Evolutionary conservation across 2,113 vertebrate species (phyloP).

Genomic region (Burhinus oedicnemus): DNA sequence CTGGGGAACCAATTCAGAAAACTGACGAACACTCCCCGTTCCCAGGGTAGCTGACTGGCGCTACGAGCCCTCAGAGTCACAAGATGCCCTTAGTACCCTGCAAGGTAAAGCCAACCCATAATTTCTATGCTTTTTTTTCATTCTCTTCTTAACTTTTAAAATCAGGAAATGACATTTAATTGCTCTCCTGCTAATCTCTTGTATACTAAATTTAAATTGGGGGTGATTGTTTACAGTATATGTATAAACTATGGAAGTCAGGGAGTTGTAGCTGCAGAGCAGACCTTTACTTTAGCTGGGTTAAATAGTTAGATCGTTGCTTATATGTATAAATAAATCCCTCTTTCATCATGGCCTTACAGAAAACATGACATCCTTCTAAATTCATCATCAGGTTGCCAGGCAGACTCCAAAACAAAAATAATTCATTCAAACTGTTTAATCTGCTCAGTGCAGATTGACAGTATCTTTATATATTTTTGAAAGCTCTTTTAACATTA

Average conservation of each 20-base stretch:
- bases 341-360: neutral
- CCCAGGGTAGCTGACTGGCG: neutral
- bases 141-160: neutral
- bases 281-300: neutral
- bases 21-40: neutral
- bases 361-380: conserved; percentile 65
- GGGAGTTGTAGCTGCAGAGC: neutral
- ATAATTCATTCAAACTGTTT: conserved; percentile 77
- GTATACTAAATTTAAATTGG: neutral
- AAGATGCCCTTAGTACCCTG: neutral
- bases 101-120: neutral
- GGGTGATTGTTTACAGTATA: neutral
- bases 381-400: conserved; percentile 70
- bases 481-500: conserved; percentile 81
- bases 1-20: neutral
- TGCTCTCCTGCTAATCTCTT: neutral
- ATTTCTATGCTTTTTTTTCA: neutral
- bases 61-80: neutral
- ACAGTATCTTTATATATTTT: conserved; percentile 80
- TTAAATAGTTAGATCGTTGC: conserved; percentile 20
- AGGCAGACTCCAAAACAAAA: conserved; percentile 75
- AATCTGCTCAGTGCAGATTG: conserved; percentile 75
- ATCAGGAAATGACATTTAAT: neutral
- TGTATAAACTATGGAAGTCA: neutral
- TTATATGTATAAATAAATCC: conserved; percentile 56